Evolutionary conservation across 2,113 vertebrate genomes (phyloP), one percentile per base, ranked within the genome.

Genomic region (Macheiramphus alcinus): DNA sequence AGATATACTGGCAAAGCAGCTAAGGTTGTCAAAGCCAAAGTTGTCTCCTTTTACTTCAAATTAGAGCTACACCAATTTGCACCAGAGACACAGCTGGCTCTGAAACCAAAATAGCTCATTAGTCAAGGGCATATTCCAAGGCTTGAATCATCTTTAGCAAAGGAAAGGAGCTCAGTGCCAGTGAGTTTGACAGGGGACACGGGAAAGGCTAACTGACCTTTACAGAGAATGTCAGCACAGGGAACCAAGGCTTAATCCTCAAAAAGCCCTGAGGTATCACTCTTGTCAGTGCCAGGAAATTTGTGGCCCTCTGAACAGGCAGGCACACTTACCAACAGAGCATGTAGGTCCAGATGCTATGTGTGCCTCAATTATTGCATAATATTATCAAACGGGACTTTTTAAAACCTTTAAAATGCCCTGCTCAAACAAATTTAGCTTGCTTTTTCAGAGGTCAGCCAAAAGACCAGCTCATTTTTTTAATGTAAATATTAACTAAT

Each of bases 171-270:
- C 52, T 94, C 68, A 80, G 52, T 88, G 92, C 90, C 86, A 88
- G 67, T 52, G 71, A 78, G 76, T 92, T 96, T 94, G 87, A 94
- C 70, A 95, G 63, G 40, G 66, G 31, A 88, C 91, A 88, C 16
- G 6, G 73, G 84, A 80, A 96, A 95, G 84, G 71, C 81, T 80
- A 95, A 93, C 84, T 97, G 96, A 97, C 95, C 97, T 96, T 97
- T 97, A 90, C 6, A 5, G 85, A 95, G 92, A 95, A 97, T 95
- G 93, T 79, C 71, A 88, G 93, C 89, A 75, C 32, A 62, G 91
- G 32, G 89, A 93, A 89, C 78, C 58, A 70, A 91, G 74, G 73
- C 95, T 94, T 97, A 96, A 96, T 94, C 93, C 84, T 91, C 93
- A 88, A 76, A 95, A 96, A 95, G 62, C 79, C 88, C 70, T 68